Percentiles rank a stretch among this genome's conserved stretches.
Conservation (phyloP, 92 coral and sea anemone genomes). For the Diadumene lineata region DNA sequence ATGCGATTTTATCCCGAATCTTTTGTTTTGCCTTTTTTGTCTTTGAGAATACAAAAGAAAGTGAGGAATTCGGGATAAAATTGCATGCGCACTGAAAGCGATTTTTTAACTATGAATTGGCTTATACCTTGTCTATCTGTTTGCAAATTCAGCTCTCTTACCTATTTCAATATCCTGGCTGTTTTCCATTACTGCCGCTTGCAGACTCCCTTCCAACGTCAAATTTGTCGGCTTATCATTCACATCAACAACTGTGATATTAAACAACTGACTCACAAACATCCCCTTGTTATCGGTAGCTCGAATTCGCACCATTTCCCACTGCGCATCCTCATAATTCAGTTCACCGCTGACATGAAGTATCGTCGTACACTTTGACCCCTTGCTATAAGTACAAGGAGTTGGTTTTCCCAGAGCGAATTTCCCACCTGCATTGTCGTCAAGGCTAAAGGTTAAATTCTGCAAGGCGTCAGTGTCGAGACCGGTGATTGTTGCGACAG, state of each 20-base stretch:
- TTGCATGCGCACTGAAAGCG: too few relatives aligned
- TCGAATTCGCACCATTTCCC: slow-evolving; percentile 60
- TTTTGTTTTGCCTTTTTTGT: too few relatives aligned
- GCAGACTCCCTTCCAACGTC: slow-evolving; percentile 75
- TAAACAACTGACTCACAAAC: slow-evolving; percentile 57
- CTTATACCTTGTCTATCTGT: too few relatives aligned
- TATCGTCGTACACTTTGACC: slow-evolving; percentile 45
- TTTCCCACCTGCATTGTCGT: slow-evolving; percentile 81
- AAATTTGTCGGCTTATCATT: slow-evolving; percentile 85
- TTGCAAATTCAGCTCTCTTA: too few relatives aligned
- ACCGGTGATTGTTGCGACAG: slow-evolving; percentile 67
- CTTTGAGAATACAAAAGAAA: too few relatives aligned
- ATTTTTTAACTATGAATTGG: too few relatives aligned
- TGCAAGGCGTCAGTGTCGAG: slow-evolving; percentile 76
- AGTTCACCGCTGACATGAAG: slow-evolving; percentile 69
- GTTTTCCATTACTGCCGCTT: slow-evolving; percentile 74
- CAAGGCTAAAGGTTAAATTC: slow-evolving; percentile 67
- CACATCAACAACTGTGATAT: slow-evolving; percentile 61
- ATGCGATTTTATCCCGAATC: too few relatives aligned
- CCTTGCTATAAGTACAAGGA: slow-evolving; percentile 29
- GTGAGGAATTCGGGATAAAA: too few relatives aligned
- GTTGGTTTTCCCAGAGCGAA: slow-evolving; percentile 57
- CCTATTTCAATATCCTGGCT: slow-evolving; percentile 58
- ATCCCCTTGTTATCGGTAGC: slow-evolving; percentile 83
- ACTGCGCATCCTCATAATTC: slow-evolving; percentile 72